Conservation (phyloP, 1,140 invertebrate genomes). For the Dendrolimus punctatus region DNA sequence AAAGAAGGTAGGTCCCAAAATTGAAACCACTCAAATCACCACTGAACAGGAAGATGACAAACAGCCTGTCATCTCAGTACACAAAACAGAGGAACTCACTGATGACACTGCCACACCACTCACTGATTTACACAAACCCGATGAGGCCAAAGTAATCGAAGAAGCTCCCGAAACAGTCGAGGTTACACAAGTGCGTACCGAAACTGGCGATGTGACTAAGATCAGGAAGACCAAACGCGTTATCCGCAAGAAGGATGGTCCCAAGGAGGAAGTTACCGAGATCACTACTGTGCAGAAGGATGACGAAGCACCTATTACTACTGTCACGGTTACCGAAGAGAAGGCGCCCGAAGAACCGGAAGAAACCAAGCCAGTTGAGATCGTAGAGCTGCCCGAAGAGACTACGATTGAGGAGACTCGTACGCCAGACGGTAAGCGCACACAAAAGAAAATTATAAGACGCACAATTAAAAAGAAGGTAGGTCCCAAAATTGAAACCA, state of each 20-base stretch:
- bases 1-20: conserved; percentile 28
- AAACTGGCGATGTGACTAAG: conserved; percentile 9
- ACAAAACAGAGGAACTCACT: conserved; percentile 9
- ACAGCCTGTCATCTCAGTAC: conserved; percentile 21
- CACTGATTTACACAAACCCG: neutral
- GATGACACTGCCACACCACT: conserved; percentile 7
- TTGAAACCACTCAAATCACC: conserved; percentile 28
- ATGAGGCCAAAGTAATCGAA: conserved; percentile 19
- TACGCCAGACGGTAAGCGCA: conserved; percentile 36
- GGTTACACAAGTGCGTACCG: conserved; percentile 11
- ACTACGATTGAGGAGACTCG: conserved; percentile 18
- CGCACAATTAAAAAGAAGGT: conserved; percentile 21
- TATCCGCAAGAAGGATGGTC: conserved; percentile 23
- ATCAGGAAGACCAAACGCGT: conserved; percentile 14
- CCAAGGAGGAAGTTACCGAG: neutral
- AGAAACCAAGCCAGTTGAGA: conserved; percentile 5
- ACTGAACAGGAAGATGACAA: conserved; percentile 15
- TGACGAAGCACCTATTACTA: conserved; percentile 19
- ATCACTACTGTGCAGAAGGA: neutral
- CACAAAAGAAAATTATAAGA: conserved; percentile 43
- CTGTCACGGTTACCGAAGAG: conserved; percentile 2
- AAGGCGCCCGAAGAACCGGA: neutral
- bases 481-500: conserved; percentile 14
- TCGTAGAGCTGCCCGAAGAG: conserved; percentile 45
- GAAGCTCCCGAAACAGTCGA: conserved; percentile 43